Percentiles rank a stretch among this genome's conserved stretches.
Conservation (phyloP, 2,888 invertebrate species). For the Ophonus ardosiacus region DNA sequence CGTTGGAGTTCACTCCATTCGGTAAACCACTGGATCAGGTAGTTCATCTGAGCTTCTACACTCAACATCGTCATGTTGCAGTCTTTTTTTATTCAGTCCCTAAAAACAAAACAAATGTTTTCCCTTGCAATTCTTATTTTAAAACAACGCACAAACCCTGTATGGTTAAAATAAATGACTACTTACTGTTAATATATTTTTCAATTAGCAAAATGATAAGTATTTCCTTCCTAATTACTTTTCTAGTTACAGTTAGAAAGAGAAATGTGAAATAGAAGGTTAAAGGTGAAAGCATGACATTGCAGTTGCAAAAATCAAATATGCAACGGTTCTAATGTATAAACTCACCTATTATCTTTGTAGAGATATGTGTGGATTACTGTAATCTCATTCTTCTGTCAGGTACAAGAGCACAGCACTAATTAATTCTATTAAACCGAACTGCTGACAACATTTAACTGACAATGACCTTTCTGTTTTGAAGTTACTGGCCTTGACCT, state of each 20-base stretch:
- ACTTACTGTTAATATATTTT: conserved; percentile 22
- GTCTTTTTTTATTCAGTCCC: conserved; percentile 60
- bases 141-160: conserved; percentile 20
- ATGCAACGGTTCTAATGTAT: neutral
- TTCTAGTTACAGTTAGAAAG: conserved; percentile 34
- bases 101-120: conserved; percentile 45
- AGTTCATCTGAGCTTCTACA: conserved; percentile 87
- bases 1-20: conserved; percentile 94
- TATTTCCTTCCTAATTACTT: conserved; percentile 38
- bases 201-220: conserved; percentile 16
- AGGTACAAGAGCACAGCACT: conserved; percentile 53
- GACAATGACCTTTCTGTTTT: conserved; percentile 72
- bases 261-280: conserved; percentile 60
- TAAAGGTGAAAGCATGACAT: conserved; percentile 61
- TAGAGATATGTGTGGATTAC: conserved; percentile 23
- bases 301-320: conserved; percentile 2
- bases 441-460: conserved; percentile 59
- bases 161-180: conserved; percentile 20
- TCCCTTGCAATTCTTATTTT: neutral
- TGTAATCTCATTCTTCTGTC: conserved; percentile 56
- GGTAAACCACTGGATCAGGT: conserved; percentile 91
- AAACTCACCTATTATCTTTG: conserved; percentile 34
- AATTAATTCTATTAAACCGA: conserved; percentile 53
- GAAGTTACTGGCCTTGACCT: conserved; percentile 73
- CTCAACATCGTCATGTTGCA: conserved; percentile 75